Percentiles rank a stretch among this genome's conserved stretches.
phyloP scores from a whole-genome alignment of 2,797 vertebrate genomes.

The Syncerus caffer region DNA sequence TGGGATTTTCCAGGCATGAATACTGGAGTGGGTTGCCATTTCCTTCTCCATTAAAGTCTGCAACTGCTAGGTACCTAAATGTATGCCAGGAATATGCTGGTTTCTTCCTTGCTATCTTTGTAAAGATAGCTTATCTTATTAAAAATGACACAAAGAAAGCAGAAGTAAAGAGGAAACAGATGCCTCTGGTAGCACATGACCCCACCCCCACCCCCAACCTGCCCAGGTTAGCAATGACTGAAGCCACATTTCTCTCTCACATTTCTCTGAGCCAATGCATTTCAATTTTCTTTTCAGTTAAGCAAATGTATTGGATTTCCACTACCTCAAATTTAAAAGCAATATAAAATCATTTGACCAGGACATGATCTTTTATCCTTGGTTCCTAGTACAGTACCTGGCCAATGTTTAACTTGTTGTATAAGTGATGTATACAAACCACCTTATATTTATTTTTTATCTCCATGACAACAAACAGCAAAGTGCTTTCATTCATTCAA shows the following conservation, averaged over 20 bases:
- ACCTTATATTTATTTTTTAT: background rate
- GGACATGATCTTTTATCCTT: background rate
- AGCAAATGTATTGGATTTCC: background rate
- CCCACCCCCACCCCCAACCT: background rate
- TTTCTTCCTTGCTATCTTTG: background rate
- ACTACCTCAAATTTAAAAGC: background rate
- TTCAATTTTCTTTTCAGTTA: background rate
- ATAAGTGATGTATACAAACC: background rate
- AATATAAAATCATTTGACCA: background rate
- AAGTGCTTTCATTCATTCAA: background rate
- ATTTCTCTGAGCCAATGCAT: background rate
- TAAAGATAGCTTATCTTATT: background rate
- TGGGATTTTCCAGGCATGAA: too few species aligned
- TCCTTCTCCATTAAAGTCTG: background rate
- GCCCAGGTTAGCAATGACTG: background rate
- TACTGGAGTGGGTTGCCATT: too few species aligned
- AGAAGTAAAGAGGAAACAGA: background rate
- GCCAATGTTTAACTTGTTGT: background rate
- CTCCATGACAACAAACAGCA: background rate
- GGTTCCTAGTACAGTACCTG: background rate
- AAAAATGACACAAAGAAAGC: background rate
- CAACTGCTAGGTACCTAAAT: background rate
- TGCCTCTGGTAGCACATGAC: background rate
- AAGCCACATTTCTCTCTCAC: background rate
- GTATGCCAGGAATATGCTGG: background rate